Evolutionary conservation across 1,140 invertebrate genomes (phyloP).

Genomic region (Habropoda laboriosa): DNA sequence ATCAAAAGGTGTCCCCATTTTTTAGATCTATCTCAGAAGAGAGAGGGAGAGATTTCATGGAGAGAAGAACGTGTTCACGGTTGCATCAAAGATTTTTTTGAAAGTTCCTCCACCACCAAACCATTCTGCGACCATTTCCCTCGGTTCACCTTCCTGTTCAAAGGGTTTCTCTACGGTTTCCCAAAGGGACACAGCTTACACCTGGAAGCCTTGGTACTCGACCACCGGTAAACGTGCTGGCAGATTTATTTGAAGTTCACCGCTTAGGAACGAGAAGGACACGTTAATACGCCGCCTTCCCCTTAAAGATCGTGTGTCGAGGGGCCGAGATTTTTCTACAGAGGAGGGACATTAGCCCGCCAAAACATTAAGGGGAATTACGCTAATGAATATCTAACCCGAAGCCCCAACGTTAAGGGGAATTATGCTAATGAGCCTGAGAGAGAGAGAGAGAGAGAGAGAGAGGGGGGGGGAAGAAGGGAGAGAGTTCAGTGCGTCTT

Average conservation of each 20-base stretch:
- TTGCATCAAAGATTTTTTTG: neutral
- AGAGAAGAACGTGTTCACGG: too few species aligned
- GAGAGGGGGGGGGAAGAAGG: neutral
- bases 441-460: too few species aligned
- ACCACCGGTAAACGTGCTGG: neutral
- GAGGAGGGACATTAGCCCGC: slow-evolving; percentile 17
- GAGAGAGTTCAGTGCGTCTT: slow-evolving; percentile 7
- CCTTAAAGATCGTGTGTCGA: slow-evolving; percentile 3
- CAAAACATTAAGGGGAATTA: slow-evolving; percentile 42
- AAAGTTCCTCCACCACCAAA: too few species aligned
- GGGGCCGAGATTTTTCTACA: slow-evolving; percentile 1
- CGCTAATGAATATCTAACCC: slow-evolving; percentile 46
- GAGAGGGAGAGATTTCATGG: neutral
- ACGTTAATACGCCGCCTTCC: slow-evolving; percentile 6
- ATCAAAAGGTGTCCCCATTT: neutral
- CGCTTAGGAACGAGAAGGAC: neutral
- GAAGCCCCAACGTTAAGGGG: slow-evolving; percentile 20
- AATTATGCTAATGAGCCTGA: slow-evolving; percentile 40
- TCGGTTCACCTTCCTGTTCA: neutral
- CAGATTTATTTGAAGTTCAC: neutral
- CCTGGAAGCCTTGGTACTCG: too few species aligned
- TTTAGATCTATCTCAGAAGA: too few species aligned
- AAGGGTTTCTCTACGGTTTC: neutral
- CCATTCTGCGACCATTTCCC: too few species aligned
- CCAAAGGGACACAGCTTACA: neutral